Evolutionary conservation across 2,113 vertebrate species (phyloP).

Genomic region (Pycnonotus jocosus): DNA sequence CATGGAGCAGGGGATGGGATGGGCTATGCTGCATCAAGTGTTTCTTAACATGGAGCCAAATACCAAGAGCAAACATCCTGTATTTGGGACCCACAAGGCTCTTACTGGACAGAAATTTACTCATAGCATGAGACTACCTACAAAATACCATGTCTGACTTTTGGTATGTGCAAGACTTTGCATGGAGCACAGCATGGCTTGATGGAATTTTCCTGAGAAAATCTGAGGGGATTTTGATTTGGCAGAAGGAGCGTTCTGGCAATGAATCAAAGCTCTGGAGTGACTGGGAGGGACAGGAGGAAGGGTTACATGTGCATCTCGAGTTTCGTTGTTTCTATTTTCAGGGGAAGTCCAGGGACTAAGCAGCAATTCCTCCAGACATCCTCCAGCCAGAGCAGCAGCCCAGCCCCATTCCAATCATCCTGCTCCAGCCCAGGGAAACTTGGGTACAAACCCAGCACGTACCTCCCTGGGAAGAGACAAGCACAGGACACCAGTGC

Average conservation of each 20-base stretch:
- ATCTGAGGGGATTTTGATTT: neutral
- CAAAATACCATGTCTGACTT: neutral
- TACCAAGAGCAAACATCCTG: neutral
- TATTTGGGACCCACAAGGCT: neutral
- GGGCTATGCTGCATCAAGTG: rapidly evolving
- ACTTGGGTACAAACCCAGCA: neutral
- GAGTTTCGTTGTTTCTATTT: conserved; percentile 29
- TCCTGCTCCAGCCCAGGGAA: neutral
- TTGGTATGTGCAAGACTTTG: neutral
- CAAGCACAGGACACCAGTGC: neutral
- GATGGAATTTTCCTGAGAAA: neutral
- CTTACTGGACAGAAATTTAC: neutral
- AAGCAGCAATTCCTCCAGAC: neutral
- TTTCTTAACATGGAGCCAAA: neutral
- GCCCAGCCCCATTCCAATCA: neutral
- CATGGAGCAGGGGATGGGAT: rapidly evolving
- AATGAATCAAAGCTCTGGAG: neutral
- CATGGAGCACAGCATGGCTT: rapidly evolving
- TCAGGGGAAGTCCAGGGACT: neutral
- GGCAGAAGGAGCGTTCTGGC: neutral
- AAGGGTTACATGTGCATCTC: neutral
- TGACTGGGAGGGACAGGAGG: neutral
- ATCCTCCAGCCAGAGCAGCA: neutral
- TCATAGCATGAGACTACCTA: neutral
- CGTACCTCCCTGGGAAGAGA: neutral